Percentiles rank a stretch among this genome's conserved stretches.
Conservation (phyloP, 2,113 vertebrate genomes). For the Nipponia nippon region DNA sequence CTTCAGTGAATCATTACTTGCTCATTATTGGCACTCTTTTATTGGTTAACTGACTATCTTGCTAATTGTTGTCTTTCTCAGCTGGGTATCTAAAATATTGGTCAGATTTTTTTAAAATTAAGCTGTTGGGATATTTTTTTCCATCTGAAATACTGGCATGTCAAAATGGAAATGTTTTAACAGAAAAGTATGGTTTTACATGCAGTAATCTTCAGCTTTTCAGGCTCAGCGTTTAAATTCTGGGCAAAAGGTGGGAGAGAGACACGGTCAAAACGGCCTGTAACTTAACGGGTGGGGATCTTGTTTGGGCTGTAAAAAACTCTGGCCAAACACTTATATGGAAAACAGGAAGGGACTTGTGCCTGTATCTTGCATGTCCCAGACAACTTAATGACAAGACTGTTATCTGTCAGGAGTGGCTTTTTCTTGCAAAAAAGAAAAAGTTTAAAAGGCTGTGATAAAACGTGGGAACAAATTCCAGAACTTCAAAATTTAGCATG, state of each 20-base stretch:
- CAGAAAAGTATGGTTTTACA: not conserved
- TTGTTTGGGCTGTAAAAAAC: not conserved
- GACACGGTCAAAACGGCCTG: not conserved
- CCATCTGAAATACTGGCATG: not conserved
- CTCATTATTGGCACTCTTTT: not conserved
- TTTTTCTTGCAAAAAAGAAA: not conserved
- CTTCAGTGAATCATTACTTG: conserved; percentile 15
- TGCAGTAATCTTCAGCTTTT: not conserved
- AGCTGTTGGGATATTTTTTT: not conserved
- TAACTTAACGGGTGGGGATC: not conserved
- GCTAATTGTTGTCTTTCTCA: conserved; percentile 1
- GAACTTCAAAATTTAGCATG: not conserved
- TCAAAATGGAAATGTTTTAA: not conserved
- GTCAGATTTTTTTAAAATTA: not conserved
- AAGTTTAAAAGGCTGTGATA: not conserved
- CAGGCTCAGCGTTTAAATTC: not conserved
- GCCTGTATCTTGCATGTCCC: not conserved
- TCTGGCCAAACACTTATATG: not conserved
- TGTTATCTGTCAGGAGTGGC: not conserved
- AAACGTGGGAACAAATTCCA: not conserved
- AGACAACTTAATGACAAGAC: not conserved
- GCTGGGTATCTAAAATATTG: not conserved
- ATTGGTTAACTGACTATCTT: not conserved
- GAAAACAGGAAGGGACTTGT: not conserved
- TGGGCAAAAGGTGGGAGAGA: not conserved